Percentiles rank a stretch among this genome's conserved stretches.
Conservation (phyloP, 2,888 invertebrate genomes). For the Bursaphelenchus okinawaensis region DNA sequence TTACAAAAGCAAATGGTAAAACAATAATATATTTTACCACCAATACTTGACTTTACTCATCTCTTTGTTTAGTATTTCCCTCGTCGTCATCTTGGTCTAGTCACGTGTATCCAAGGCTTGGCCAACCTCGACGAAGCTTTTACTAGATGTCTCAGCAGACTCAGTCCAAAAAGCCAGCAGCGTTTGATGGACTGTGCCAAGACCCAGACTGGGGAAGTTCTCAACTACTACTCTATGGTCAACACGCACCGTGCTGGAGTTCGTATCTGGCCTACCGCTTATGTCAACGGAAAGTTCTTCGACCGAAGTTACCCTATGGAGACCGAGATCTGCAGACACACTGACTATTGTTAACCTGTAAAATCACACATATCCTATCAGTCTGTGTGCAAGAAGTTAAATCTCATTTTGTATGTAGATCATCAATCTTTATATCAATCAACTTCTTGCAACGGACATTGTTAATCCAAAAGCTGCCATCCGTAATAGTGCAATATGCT, state of each 20-base stretch:
- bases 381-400: too few relatives aligned
- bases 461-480: background rate
- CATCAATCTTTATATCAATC: background rate
- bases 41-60: background rate
- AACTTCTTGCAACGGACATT: background rate
- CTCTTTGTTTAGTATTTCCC: constrained; percentile 37
- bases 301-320: constrained; percentile 54
- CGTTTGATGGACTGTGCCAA: constrained; percentile 48
- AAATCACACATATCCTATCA: too few relatives aligned
- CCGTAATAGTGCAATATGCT: background rate
- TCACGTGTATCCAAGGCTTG: constrained; percentile 54
- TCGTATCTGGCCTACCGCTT: constrained; percentile 55
- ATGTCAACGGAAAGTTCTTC: constrained; percentile 56
- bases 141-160: constrained; percentile 45
- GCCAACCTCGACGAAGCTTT: constrained; percentile 49
- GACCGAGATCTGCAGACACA: constrained; percentile 47
- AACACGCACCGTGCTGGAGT: constrained; percentile 55
- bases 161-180: constrained; percentile 51
- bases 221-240: constrained; percentile 57
- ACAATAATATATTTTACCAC: too few relatives aligned
- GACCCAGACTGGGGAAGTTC: constrained; percentile 55
- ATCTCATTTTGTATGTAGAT: too few relatives aligned
- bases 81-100: constrained; percentile 52
- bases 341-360: constrained; percentile 45
- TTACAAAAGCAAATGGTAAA: too few relatives aligned